Conservation (phyloP, 2,797 vertebrate genomes). For the Tenualosa ilisha region DNA sequence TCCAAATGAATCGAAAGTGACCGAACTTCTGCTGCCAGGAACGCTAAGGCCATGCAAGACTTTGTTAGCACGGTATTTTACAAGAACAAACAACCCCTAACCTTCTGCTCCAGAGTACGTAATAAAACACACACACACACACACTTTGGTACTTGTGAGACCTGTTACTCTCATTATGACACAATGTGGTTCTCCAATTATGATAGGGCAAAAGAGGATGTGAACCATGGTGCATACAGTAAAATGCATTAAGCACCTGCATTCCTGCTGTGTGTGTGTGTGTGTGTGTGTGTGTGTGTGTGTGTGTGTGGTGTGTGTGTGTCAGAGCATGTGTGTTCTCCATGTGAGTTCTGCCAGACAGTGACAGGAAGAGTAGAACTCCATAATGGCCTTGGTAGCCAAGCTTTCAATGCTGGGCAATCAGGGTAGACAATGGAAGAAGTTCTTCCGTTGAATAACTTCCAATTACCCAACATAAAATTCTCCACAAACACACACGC, state of each 20-base stretch:
- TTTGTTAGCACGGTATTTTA: not conserved
- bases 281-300: not conserved
- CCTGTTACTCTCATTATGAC: constrained; percentile 15
- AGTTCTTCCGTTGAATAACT: not conserved
- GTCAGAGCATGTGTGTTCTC: not conserved
- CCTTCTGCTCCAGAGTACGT: not conserved
- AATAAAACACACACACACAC: constrained; percentile 20
- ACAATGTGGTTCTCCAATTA: constrained; percentile 31
- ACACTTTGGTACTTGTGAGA: not conserved
- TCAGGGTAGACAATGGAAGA: not conserved
- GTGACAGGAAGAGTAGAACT: constrained; percentile 10
- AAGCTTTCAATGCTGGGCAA: not conserved
- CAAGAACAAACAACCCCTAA: not conserved
- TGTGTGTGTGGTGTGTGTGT: not conserved
- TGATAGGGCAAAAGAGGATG: not conserved
- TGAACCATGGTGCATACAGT: not conserved
- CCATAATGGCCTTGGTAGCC: not conserved
- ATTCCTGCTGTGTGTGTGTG: constrained; percentile 25
- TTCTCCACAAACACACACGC: not conserved
- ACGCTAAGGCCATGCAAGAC: not conserved
- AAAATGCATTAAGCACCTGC: constrained; percentile 38
- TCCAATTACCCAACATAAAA: not conserved
- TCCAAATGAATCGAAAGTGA: not conserved
- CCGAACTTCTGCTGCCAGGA: not conserved
- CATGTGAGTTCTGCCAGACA: constrained; percentile 32